Evolutionary conservation across 92 coral and sea anemone species (phyloP).

Genomic region (Parazoanthus swiftii): DNA sequence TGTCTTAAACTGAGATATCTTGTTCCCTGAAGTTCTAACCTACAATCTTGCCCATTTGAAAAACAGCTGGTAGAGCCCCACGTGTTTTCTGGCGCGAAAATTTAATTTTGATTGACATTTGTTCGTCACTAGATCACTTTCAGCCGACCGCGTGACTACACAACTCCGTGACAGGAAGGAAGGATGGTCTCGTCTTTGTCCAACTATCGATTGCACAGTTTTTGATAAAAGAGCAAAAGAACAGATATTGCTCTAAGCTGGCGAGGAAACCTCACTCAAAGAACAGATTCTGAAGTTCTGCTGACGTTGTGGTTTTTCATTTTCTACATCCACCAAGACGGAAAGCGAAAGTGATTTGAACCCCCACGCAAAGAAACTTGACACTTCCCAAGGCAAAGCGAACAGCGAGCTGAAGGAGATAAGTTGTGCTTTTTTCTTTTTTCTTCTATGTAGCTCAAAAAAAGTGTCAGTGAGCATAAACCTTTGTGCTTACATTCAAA

Average conservation of each 20-base stretch:
- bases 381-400: conserved; percentile 3
- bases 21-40: not conserved
- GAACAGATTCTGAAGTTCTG: not conserved
- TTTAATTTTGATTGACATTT: conserved; percentile 17
- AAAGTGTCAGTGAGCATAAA: not conserved
- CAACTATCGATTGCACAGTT: not conserved
- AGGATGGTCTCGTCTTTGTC: not conserved
- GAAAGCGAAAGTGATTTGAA: conserved; percentile 10
- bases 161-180: conserved; percentile 18
- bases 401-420: not conserved
- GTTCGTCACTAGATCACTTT: not conserved
- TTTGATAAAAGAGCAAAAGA: not conserved
- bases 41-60: not conserved
- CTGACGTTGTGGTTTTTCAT: not conserved
- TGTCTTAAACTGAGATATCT: not conserved
- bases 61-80: not conserved
- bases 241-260: not conserved
- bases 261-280: not conserved
- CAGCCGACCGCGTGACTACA: not conserved
- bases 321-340: not conserved
- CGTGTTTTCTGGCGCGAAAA: conserved; percentile 26
- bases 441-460: not conserved
- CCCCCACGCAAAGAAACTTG: not conserved
- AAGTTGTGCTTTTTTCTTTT: not conserved
- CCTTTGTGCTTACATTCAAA: not conserved